Percentiles rank a stretch among this genome's conserved stretches.
Evolutionary conservation across 1,140 invertebrate genomes (phyloP).

Genomic region (Trachymyrmex cornetzi): DNA sequence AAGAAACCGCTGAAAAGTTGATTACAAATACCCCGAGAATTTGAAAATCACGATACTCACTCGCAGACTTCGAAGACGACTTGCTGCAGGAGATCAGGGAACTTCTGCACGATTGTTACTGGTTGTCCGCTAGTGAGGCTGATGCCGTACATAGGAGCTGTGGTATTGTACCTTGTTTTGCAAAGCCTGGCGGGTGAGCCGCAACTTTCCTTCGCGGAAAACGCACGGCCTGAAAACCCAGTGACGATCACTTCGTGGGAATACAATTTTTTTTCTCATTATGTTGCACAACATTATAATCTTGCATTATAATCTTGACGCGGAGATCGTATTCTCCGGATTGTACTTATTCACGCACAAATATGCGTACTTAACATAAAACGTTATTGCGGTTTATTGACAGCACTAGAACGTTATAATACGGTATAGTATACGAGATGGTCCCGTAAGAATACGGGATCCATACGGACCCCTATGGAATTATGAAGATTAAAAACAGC

Average conservation of each 20-base stretch:
- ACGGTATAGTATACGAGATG: slow-evolving; percentile 18
- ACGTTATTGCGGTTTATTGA: slow-evolving; percentile 46
- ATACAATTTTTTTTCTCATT: slow-evolving; percentile 2
- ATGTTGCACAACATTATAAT: not conserved
- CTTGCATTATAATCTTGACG: not conserved
- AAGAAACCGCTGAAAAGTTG: not conserved
- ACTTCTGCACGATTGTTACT: slow-evolving; percentile 97
- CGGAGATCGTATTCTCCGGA: not conserved
- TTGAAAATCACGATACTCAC: slow-evolving; percentile 80
- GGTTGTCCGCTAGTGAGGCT: slow-evolving; percentile 96
- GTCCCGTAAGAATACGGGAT: slow-evolving; percentile 59
- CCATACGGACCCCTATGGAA: not conserved
- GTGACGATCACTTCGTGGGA: slow-evolving; percentile 25
- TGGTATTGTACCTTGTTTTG: slow-evolving; percentile 96
- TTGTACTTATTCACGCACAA: slow-evolving; percentile 4
- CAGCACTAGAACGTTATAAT: slow-evolving; percentile 42
- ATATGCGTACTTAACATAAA: slow-evolving; percentile 16
- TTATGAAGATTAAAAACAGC: slow-evolving; percentile 21
- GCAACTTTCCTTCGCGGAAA: slow-evolving; percentile 86
- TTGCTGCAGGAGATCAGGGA: slow-evolving; percentile 97
- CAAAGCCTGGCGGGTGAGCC: slow-evolving; percentile 92
- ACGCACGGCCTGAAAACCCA: slow-evolving; percentile 81
- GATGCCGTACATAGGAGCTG: slow-evolving; percentile 97
- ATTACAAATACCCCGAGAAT: slow-evolving; percentile 24
- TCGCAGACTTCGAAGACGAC: slow-evolving; percentile 95